Percentiles rank a stretch among this genome's conserved stretches.
phyloP scores from a whole-genome alignment of 2,888 invertebrate species.

The Clunio marinus region DNA sequence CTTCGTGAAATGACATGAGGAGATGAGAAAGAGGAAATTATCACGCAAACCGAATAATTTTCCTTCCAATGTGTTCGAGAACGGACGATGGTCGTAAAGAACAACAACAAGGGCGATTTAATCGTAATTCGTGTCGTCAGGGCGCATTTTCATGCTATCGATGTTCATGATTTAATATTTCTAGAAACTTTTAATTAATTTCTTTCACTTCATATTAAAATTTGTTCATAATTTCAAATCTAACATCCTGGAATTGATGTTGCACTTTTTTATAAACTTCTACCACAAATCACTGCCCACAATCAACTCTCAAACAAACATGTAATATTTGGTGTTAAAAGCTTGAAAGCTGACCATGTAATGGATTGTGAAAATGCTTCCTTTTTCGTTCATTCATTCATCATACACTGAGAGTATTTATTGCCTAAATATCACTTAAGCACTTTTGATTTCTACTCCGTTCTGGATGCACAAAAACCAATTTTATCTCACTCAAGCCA shows the following conservation, averaged over 20 bases:
- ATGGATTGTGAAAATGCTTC: slow-evolving; percentile 34
- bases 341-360: slow-evolving; percentile 3
- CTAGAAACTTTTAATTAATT: too few relatives aligned
- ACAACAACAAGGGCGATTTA: too few relatives aligned
- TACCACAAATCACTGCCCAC: not conserved
- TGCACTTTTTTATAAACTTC: too few relatives aligned
- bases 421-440: not conserved
- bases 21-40: not conserved
- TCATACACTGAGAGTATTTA: slow-evolving; percentile 9
- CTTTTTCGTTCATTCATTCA: not conserved
- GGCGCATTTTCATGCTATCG: too few relatives aligned
- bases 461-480: not conserved
- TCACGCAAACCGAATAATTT: not conserved
- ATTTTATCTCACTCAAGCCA: slow-evolving; percentile 3
- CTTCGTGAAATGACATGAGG: not conserved
- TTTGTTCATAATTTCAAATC: too few relatives aligned
- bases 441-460: not conserved
- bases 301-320: not conserved
- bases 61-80: too few relatives aligned
- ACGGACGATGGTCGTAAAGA: too few relatives aligned
- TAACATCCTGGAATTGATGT: too few relatives aligned
- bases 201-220: too few relatives aligned
- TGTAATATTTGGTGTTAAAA: not conserved
- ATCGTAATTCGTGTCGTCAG: too few relatives aligned
- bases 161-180: too few relatives aligned